Evolutionary conservation across 2,113 vertebrate genomes (phyloP), one percentile per base, ranked within the genome.

Genomic region (Lagopus leucura): DNA sequence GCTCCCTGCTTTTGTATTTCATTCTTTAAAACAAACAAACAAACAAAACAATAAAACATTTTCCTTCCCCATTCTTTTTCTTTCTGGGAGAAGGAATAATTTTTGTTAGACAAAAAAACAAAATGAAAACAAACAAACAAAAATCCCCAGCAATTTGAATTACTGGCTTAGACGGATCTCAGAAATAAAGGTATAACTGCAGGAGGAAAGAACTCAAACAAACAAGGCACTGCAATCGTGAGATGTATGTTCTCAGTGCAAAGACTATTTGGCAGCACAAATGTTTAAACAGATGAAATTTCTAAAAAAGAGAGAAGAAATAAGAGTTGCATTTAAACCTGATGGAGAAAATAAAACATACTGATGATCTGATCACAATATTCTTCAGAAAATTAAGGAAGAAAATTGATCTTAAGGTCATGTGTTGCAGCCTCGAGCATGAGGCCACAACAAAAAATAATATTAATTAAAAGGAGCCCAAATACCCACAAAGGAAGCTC

Each of bases 221-320:
- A 79, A 79, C 43, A 94, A 82, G 86, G 77, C 73, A 91, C n/a
- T 66, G 45, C 65, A 91, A 93, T 77, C 47, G 71, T 22, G n/a
- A 90, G 38, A 84, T 54, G 45, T 67, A 1, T 2, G 82, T 77
- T 94, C 52, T 38, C 42, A 57, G 28, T 77, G 17, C 86, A 64
- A 95, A 89, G 30, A 30, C 61, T 80, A 28, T 63, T 91, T 85
- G 30, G 11, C 69, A 93, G 60, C 72, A 82, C 87, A 92, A 88
- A 73, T 93, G 64, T 80, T 92, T 93, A 57, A 94, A 79, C 66
- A 91, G 77, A 86, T 70, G 27, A 89, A 87, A 89, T 73, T 64
- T 89, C 60, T 80, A 45, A 80, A 86, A 71, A 75, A 24, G 21
- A 76, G 45, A 79, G 25, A 82, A 61, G 18, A 38, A 73, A 28